A percentile compares a stretch with the other conserved stretches of the same genome.
Evolutionary conservation across 2,113 vertebrate genomes (phyloP).

Genomic region (Regulus satrapa): DNA sequence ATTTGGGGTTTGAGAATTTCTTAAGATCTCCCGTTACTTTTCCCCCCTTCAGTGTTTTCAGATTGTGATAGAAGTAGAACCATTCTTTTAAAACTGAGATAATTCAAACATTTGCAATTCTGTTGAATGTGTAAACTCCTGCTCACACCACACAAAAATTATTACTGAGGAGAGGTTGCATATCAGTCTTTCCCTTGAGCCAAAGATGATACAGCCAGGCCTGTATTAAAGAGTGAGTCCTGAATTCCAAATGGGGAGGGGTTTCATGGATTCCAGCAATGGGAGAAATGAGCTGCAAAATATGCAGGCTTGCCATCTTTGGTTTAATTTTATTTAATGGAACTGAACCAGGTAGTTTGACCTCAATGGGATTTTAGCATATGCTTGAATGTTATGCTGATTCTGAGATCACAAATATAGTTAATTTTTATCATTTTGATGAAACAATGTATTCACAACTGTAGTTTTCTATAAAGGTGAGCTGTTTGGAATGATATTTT

Average conservation of each 20-base stretch:
- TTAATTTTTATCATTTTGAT: neutral
- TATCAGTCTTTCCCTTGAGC: neutral
- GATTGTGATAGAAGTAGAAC: neutral
- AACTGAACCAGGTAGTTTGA: neutral
- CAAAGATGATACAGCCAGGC: neutral
- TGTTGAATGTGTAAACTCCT: neutral
- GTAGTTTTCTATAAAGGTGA: neutral
- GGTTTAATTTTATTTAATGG: neutral
- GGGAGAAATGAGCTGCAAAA: neutral
- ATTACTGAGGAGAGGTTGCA: neutral
- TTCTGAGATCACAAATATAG: neutral
- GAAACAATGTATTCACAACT: neutral
- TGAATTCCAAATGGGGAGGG: neutral
- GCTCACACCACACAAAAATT: neutral
- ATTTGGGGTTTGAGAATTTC: neutral
- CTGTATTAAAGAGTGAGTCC: neutral
- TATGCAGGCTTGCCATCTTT: neutral
- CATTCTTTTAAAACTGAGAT: neutral
- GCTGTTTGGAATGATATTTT: neutral
- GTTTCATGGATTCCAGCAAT: neutral
- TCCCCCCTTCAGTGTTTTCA: neutral
- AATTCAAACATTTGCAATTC: neutral
- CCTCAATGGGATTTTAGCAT: neutral
- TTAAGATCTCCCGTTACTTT: neutral
- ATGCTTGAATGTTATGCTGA: neutral